Conservation (phyloP, 1,140 invertebrate species). For the Formica selysi region DNA sequence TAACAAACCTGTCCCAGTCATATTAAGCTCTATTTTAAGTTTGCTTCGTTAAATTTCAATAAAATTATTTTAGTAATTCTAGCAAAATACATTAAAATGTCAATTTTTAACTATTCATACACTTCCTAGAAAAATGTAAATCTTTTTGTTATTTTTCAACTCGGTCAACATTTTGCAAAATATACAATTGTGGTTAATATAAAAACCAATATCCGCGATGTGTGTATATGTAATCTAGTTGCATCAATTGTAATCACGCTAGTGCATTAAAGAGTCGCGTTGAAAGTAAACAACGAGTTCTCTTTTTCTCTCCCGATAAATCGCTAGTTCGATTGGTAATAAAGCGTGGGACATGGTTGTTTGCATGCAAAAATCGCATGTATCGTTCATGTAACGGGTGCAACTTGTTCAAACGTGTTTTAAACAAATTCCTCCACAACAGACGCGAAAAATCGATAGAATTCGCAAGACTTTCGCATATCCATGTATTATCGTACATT, state of each 20-base stretch:
- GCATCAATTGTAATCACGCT: slow-evolving; percentile 18
- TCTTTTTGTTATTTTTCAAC: background rate
- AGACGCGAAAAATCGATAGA: background rate
- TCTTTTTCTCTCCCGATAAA: slow-evolving; percentile 1
- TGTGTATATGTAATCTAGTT: background rate
- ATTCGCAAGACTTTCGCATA: background rate
- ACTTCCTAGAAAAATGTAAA: background rate
- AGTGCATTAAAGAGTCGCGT: background rate
- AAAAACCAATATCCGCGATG: background rate
- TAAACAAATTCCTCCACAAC: background rate
- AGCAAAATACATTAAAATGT: too few relatives aligned
- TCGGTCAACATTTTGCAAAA: background rate
- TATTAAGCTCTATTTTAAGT: background rate
- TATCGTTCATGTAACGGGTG: background rate
- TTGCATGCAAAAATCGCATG: background rate
- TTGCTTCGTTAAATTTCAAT: background rate
- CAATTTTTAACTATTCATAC: background rate
- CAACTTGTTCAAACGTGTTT: background rate
- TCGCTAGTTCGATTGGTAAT: background rate
- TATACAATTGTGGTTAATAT: background rate
- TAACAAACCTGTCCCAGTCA: background rate
- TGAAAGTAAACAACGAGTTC: background rate
- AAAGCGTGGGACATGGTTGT: background rate
- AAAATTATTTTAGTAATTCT: background rate
- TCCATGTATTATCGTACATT: background rate